A percentile compares a stretch with the other conserved stretches of the same genome.
Evolutionary conservation across 2,888 invertebrate species (phyloP).

Genomic region (Gerris lacustris): DNA sequence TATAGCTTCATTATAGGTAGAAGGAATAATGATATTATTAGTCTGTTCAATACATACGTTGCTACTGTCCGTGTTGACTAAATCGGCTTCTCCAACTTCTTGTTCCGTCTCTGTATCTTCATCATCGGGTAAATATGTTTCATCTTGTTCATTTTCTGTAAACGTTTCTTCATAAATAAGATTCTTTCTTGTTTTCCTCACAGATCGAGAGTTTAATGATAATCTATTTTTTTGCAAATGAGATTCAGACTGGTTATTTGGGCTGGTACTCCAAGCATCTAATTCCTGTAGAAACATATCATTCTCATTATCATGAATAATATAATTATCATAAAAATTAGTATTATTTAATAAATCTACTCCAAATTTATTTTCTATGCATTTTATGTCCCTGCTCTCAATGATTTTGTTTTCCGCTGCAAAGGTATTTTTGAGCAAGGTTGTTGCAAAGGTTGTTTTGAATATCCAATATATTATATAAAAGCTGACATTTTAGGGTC

Average conservation of each 20-base stretch:
- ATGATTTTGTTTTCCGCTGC: not conserved
- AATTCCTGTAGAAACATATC: not conserved
- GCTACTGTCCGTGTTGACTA: not conserved
- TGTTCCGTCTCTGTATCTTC: not conserved
- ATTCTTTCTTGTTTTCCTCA: not conserved
- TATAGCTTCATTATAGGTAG: not conserved
- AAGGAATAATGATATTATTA: not conserved
- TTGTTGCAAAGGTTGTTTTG: too few relatives aligned
- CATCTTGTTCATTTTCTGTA: not conserved
- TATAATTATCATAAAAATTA: not conserved
- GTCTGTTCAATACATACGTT: not conserved
- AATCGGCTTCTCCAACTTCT: not conserved
- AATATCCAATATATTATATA: too few relatives aligned
- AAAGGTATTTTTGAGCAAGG: too few relatives aligned
- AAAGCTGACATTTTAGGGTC: too few relatives aligned
- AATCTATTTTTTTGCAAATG: not conserved
- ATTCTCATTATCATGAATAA: not conserved
- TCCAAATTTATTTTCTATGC: not conserved
- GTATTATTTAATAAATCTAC: not conserved
- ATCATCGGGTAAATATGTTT: not conserved
- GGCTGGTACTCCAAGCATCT: not conserved
- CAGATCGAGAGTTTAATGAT: not conserved
- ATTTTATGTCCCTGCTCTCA: not conserved
- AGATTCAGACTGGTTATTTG: not conserved
- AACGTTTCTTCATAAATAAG: not conserved